Base-by-base conservation (phyloP, 2,797 vertebrate genomes). In the Notolepis coatsorum region DNA sequence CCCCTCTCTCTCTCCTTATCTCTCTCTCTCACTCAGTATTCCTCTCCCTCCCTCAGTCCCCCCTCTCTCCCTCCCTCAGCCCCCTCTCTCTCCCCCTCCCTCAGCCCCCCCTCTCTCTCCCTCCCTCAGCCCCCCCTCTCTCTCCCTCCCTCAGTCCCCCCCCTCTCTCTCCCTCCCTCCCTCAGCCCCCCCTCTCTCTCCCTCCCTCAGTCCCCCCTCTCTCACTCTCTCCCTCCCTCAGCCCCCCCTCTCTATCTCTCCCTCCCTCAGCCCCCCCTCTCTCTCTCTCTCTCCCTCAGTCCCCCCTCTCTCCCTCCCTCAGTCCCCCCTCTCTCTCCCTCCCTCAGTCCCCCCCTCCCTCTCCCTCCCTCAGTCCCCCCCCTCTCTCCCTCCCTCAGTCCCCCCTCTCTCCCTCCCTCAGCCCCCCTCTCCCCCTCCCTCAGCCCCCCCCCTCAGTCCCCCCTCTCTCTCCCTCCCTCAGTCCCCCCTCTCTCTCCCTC, bases 1-100 rank as follows among this genome's bases (percentile, higher is more conserved):
- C 21, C 42, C 5, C 13, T 25, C 20, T 9, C n/a, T 46, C 49
- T 60, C 65, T 35, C 53, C 30, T 39, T 25, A 39, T 18, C 15
- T 56, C 23, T 15, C 54, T 67, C 68, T 25, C 81, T 86, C 87
- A 85, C 76, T 57, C 71, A 42, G 65, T 68, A 68, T 57, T 67
- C 56, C 61, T 62, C 68, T 65, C 65, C 41, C 21, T 56, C 59
- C 25, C n/a, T n/a, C n/a, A n/a, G n/a, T n/a, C n/a, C n/a, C n/a
- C n/a, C n/a, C n/a, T n/a, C n/a, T n/a, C n/a, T n/a, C n/a, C n/a
- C n/a, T n/a, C n/a, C n/a, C n/a, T n/a, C n/a, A n/a, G n/a, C n/a
- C n/a, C n/a, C n/a, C n/a, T n/a, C n/a, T n/a, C n/a, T n/a, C n/a
- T n/a, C n/a, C n/a, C n/a, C n/a, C n/a, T n/a, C 60, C 54, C 38